Base-by-base conservation (phyloP, 2,797 vertebrate genomes). In the Liparis tanakae region DNA sequence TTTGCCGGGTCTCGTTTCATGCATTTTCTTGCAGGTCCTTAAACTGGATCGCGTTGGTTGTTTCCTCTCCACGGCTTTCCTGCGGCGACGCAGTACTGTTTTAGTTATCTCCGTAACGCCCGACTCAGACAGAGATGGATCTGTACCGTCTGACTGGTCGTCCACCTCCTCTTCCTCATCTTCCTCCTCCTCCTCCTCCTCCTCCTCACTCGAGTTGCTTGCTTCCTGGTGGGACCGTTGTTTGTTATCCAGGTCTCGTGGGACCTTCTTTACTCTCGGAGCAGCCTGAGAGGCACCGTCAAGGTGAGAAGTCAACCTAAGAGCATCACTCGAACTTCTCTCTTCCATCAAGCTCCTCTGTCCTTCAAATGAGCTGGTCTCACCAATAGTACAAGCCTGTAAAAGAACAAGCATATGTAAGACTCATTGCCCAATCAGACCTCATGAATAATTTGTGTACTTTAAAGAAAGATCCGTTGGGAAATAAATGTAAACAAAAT, bases 381-480 rank as follows among this genome's bases (percentile, higher is more conserved):
- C 87, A 78, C 83, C 90, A 86, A 90, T 79, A 79, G 91, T 80
- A 91, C 82, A 88, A n/a, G 76, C 91, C 93, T 94, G 92, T 83
- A 93, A 93, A 87, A 94, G 81, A 94, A 92, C 83, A 92, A 92
- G 91, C 91, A 93, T 87, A 92, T 61, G 89, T 94, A 91, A 94
- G 91, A 91, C 86, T 91, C 79, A 82, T 57, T 51, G 83, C 88
- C 88, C 91, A 88, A 88, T 81, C 83, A 82, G 71, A 82, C 30
- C 76, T 60, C 22, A 79, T 20, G 25, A 82, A 80, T 72, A 79
- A 84, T 84, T 90, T 80, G 22, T 76, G 20, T 84, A 77, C 53
- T 80, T 69, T 37, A 78, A 78, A 74, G 15, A 81, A 51, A 81
- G 13, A 82, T 9, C 20, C 2, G 39, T 57, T 56, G 57, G 7